Evolutionary conservation across 1,140 invertebrate species (phyloP).

Genomic region (Oryctes rhinoceros): DNA sequence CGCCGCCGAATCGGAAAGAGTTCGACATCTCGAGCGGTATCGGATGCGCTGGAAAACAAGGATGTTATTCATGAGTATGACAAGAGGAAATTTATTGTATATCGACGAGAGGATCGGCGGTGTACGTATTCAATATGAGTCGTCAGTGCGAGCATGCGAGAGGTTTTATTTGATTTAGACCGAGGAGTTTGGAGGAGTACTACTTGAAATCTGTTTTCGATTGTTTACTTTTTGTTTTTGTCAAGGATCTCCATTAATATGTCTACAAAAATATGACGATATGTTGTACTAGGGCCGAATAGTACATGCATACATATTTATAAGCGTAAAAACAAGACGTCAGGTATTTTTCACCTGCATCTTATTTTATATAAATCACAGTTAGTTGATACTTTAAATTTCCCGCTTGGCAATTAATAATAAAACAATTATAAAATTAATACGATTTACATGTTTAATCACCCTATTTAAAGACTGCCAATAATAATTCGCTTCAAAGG

Average conservation of each 20-base stretch:
- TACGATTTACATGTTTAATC: too few species aligned
- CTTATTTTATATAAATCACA: too few species aligned
- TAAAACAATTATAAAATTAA: too few species aligned
- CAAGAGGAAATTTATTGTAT: neutral
- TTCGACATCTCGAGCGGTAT: neutral
- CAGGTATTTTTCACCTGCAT: too few species aligned
- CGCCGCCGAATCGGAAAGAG: neutral
- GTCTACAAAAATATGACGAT: neutral
- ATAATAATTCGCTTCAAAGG: too few species aligned
- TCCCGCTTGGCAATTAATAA: too few species aligned
- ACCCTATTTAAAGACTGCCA: too few species aligned
- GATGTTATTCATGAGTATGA: neutral
- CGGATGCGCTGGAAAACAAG: neutral
- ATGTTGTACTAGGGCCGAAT: too few species aligned
- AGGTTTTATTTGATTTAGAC: neutral
- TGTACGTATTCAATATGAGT: neutral
- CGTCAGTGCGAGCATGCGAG: neutral
- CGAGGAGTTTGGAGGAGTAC: neutral
- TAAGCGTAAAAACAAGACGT: too few species aligned
- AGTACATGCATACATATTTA: too few species aligned
- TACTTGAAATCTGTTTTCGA: slow-evolving; percentile 10
- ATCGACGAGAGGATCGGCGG: neutral
- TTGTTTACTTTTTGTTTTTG: neutral
- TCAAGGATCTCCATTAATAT: slow-evolving; percentile 7
- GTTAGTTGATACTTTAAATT: too few species aligned